Base-by-base conservation (phyloP, 2,888 invertebrate species). In the Embidobia sp. region DNA sequence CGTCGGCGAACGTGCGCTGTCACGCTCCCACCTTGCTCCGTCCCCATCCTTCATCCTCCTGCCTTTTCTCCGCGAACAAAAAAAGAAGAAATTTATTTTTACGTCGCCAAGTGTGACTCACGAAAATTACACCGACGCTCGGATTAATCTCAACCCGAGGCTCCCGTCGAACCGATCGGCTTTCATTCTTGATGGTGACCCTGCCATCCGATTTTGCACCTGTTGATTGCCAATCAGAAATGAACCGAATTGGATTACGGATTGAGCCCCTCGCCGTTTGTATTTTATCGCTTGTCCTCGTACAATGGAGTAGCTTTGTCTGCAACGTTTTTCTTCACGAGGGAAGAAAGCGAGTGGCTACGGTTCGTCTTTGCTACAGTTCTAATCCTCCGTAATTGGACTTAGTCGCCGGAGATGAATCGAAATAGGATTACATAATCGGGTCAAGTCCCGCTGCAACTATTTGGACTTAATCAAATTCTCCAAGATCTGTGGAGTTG, bases 21-120 rank as follows among this genome's bases (percentile, higher is more conserved):
- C n/a, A n/a, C n/a, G n/a, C n/a, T n/a, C n/a, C n/a, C n/a, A n/a
- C n/a, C n/a, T n/a, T n/a, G n/a, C n/a, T n/a, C n/a, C n/a, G n/a
- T n/a, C n/a, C n/a, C n/a, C n/a, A n/a, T n/a, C n/a, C n/a, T 18
- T 37, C 10, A 31, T 37, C 35, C 16, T 31, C 59, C 49, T 26
- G 8, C 15, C 35, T 59, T 26, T 40, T 51, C 13, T 76, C 53
- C 61, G 27, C 11, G 10, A 29, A n/a, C 10, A 61, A 59, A 53
- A 46, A 74, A 46, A 18, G 35, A 10, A 42, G 63, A 69, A 69
- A 69, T 57, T 75, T 31, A 48, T 55, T 75, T 69, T 66, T 51
- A 26, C 59, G 51, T 37, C 51, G 44, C 46, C 11, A 55, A 66
- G 67, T 57, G 57, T 33, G 67, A 55, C 66, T 66, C 27, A 35